phyloP scores from a whole-genome alignment of 1,140 invertebrate species.

The Medauroidea extradentata region DNA sequence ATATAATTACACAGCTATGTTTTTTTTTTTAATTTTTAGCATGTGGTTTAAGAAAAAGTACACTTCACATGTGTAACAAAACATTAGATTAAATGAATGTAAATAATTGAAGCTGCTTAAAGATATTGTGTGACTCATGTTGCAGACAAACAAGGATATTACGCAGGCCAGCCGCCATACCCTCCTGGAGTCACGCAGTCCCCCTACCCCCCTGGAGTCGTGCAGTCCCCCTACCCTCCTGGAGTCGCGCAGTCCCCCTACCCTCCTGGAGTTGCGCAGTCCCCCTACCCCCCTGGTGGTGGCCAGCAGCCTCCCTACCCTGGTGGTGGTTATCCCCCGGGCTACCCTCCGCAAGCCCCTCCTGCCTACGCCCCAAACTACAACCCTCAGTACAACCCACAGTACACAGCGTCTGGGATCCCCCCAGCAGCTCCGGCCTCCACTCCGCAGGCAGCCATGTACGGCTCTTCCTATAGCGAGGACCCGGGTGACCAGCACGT shows the following conservation, averaged over 20 bases:
- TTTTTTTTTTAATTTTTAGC: too few relatives aligned
- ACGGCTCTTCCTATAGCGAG: constrained; percentile 45
- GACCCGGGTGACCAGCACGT: constrained; percentile 41
- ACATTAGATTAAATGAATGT: too few relatives aligned
- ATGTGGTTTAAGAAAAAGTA: too few relatives aligned
- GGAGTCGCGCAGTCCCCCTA: constrained; percentile 34
- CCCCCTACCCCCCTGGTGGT: constrained; percentile 32
- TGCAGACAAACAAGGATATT: constrained; percentile 26
- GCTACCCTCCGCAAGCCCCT: too few relatives aligned
- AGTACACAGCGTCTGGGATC: constrained; percentile 11
- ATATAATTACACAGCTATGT: too few relatives aligned
- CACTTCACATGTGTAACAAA: too few relatives aligned
- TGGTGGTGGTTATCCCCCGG: too few relatives aligned
- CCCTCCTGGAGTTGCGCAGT: constrained; percentile 37
- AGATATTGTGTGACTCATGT: too few relatives aligned
- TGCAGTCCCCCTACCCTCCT: constrained; percentile 32
- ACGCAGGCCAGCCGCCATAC: constrained; percentile 30
- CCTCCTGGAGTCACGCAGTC: constrained; percentile 37
- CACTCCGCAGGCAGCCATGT: constrained; percentile 35
- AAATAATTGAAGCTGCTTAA: too few relatives aligned
- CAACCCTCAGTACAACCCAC: constrained; percentile 31
- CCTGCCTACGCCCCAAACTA: too few relatives aligned
- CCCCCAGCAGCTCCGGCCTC: constrained; percentile 22
- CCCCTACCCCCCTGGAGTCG: constrained; percentile 5
- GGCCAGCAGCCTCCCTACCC: constrained; percentile 24